Base-by-base conservation (phyloP, 2,888 invertebrate species). In the Octonoba sinensis region DNA sequence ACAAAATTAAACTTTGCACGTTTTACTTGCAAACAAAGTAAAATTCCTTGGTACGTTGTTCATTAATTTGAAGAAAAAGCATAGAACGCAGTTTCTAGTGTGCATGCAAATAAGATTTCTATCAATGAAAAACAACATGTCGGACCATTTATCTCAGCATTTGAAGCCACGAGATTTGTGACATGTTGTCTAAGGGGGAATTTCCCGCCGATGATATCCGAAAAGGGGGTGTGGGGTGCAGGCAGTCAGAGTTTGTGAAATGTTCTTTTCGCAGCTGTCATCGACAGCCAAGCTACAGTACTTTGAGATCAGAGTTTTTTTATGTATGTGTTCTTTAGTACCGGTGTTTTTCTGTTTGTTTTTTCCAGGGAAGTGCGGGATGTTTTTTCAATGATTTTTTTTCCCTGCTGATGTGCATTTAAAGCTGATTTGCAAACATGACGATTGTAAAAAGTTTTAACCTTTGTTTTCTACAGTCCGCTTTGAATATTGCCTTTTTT, bases 181-280 rank as follows among this genome's bases (percentile, higher is more conserved):
- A 81, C 79, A 81, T 69, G 73, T 73, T 69, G 79, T 79, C 67
- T 67, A 72, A 70, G 27, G 65, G 51, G 54, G 69, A 67, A 71
- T 54, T 57, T 49, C 71, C 22, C 72, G 49, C 67, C 72, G 79
- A 81, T 73, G 79, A 81, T 81, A 81, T 81, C 73, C 67, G 73
- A 69, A 62, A 47, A 67, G 67, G 67, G 79, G 60, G 67, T 57
- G 24, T 51, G 22, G 51, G 54, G 62, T 54, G 49, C 20, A 24
- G 54, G 64, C 64, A 74, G 57, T 57, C 65, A 78, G 70, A 78
- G 77, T 71, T 70, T 57, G 66, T 70, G 73, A 81, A 81, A 73
- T 81, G 79, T 81, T 81, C 79, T 81, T 81, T 81, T 81, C 47
- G 20, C 79, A 81, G 79, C 79, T 81, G 79, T 81, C 79, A 81